A percentile compares a stretch with the other conserved stretches of the same genome.
Evolutionary conservation across 2,113 vertebrate species (phyloP).

Genomic region (Thymallus thymallus): DNA sequence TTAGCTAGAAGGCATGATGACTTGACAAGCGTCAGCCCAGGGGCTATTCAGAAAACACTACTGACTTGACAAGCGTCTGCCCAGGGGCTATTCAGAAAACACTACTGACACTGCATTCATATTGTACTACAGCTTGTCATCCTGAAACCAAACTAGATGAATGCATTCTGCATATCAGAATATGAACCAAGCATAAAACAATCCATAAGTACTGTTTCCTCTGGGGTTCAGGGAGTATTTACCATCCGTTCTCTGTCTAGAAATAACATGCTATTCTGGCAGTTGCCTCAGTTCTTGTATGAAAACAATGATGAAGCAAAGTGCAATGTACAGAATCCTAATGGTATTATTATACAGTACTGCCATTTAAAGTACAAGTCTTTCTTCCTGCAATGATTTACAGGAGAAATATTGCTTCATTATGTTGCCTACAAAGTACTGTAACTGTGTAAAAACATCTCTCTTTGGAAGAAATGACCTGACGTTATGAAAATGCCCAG

Average conservation of each 20-base stretch:
- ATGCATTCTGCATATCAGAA: slow-evolving; percentile 15
- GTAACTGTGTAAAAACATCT: background rate
- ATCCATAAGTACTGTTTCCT: background rate
- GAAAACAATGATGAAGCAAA: background rate
- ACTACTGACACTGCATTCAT: too few relatives aligned
- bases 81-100: background rate
- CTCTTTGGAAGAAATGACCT: background rate
- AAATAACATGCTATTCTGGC: background rate
- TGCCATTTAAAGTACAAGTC: background rate
- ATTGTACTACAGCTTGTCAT: background rate
- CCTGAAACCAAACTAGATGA: slow-evolving; percentile 6
- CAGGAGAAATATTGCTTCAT: background rate
- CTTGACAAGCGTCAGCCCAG: background rate
- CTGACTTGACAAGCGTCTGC: background rate
- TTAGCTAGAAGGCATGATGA: background rate
- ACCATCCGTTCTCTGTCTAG: background rate
- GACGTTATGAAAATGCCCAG: slow-evolving; percentile 2
- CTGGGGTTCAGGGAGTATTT: background rate
- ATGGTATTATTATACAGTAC: background rate
- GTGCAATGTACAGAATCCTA: background rate
- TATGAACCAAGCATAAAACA: background rate
- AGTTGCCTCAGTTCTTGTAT: background rate
- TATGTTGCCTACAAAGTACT: background rate
- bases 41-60: background rate
- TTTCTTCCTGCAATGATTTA: background rate